phyloP scores from a whole-genome alignment of 2,797 vertebrate genomes.

The Pangasius krempfi region DNA sequence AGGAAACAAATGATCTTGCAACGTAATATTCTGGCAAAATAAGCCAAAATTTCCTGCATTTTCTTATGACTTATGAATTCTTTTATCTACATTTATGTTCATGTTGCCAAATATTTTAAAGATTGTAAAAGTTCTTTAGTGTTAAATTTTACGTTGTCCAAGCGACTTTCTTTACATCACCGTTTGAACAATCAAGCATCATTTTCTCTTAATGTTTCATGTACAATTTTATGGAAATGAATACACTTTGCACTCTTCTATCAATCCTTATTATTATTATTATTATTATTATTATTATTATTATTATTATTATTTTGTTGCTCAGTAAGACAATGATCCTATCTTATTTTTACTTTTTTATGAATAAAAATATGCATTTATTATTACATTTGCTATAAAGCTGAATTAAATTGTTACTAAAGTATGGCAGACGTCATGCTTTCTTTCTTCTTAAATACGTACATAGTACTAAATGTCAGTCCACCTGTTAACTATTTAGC shows the following conservation, averaged over 20 bases:
- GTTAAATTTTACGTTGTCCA: neutral
- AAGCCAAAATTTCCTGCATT: neutral
- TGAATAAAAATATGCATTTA: slow-evolving; percentile 31
- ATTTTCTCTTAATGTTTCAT: neutral
- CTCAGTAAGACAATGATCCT: slow-evolving; percentile 8
- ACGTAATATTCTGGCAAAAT: neutral
- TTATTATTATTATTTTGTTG: slow-evolving; percentile 4
- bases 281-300: slow-evolving; percentile 25
- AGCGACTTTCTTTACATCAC: neutral
- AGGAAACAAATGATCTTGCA: neutral
- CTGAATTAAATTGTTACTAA: slow-evolving; percentile 17
- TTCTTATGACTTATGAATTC: neutral
- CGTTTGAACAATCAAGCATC: slow-evolving; percentile 26
- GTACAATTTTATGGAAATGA: slow-evolving; percentile 18
- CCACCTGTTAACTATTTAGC: neutral
- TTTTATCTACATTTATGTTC: neutral
- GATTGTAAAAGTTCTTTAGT: neutral
- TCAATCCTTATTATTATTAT: neutral
- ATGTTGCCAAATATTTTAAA: slow-evolving; percentile 21
- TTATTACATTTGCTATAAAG: slow-evolving; percentile 36
- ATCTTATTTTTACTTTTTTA: slow-evolving; percentile 43
- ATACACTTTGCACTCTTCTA: slow-evolving; percentile 28
- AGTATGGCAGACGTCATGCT: neutral
- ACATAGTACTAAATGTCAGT: neutral
- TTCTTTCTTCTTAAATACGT: neutral